Percentiles rank a stretch among this genome's conserved stretches.
Evolutionary conservation across 2,113 vertebrate species (phyloP).

Genomic region (Asarcornis scutulata): DNA sequence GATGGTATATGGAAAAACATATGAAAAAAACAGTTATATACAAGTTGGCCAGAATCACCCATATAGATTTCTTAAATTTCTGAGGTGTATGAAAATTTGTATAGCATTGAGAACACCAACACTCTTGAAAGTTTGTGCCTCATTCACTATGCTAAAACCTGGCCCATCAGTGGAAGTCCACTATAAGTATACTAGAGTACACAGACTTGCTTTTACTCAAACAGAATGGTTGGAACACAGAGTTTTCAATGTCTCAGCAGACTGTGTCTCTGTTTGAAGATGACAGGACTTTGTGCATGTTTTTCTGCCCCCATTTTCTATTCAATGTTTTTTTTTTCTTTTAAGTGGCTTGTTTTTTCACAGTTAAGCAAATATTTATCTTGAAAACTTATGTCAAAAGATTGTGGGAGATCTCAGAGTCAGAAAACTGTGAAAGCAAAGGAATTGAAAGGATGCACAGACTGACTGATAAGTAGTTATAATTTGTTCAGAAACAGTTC

Average conservation of each 20-base stretch:
- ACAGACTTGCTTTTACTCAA: neutral
- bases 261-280: neutral
- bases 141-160: neutral
- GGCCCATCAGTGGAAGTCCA: neutral
- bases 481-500: neutral
- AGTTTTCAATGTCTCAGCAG: neutral
- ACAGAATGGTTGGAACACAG: neutral
- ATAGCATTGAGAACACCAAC: neutral
- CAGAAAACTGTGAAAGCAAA: neutral
- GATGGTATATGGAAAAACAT: neutral
- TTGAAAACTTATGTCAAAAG: neutral
- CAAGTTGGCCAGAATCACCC: neutral
- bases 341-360: neutral
- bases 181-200: neutral
- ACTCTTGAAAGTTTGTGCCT: neutral
- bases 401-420: neutral
- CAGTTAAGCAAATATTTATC: neutral
- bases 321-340: neutral
- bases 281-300: neutral
- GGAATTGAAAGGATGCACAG: neutral
- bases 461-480: neutral
- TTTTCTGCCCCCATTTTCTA: neutral
- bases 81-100: neutral
- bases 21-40: neutral
- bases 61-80: neutral